Percentiles rank a stretch among this genome's conserved stretches.
Conservation (phyloP, 2,888 invertebrate genomes). For the Drosophila seclusa region DNA sequence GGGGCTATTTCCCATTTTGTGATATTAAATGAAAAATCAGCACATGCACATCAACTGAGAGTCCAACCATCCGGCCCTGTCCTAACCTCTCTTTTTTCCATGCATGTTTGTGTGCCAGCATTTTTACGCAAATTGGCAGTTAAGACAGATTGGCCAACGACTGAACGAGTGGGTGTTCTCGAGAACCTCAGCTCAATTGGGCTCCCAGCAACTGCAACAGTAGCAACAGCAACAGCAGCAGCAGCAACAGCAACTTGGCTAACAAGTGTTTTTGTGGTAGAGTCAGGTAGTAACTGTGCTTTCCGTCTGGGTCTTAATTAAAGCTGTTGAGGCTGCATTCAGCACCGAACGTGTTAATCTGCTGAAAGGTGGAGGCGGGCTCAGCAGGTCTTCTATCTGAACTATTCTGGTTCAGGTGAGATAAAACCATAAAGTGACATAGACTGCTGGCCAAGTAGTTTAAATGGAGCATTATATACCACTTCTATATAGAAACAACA, state of each 20-base stretch:
- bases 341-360: conserved; percentile 58
- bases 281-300: conserved; percentile 25
- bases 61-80: not conserved
- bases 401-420: not conserved
- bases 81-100: conserved; percentile 35
- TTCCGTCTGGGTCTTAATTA: conserved; percentile 55
- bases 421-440: not conserved
- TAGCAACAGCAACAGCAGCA: conserved; percentile 21
- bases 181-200: conserved; percentile 35
- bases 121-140: conserved; percentile 72
- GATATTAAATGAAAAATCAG: conserved; percentile 72
- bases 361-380: conserved; percentile 18
- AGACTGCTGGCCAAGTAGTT: conserved; percentile 22
- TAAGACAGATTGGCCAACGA: conserved; percentile 54
- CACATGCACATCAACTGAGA: conserved; percentile 36
- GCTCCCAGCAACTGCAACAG: conserved; percentile 19
- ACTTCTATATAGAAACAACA: not conserved
- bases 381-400: not conserved
- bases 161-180: conserved; percentile 31
- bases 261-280: conserved; percentile 60
- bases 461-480: not conserved
- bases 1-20: conserved; percentile 32
- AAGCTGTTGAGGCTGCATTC: conserved; percentile 42
- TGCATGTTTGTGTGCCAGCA: conserved; percentile 56
- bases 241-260: conserved; percentile 35